Evolutionary conservation across 1,140 invertebrate genomes (phyloP).

Genomic region (Trachelipus rathkii): DNA sequence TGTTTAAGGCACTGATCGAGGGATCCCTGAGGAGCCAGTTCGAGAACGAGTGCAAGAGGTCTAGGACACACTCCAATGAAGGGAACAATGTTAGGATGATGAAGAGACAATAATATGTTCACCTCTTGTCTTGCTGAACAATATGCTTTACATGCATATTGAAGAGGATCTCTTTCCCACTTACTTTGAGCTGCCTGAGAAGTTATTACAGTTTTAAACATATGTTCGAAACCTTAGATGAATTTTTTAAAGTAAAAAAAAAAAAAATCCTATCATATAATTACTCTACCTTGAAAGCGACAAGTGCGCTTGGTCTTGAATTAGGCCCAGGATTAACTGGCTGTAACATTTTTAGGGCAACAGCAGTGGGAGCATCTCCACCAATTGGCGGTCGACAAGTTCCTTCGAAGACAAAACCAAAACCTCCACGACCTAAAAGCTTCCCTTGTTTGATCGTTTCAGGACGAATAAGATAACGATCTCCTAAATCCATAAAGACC

Average conservation of each 20-base stretch:
- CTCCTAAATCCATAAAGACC: constrained; percentile 83
- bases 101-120: constrained; percentile 76
- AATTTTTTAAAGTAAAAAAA: not conserved
- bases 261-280: not conserved
- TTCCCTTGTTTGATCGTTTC: constrained; percentile 73
- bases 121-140: constrained; percentile 90
- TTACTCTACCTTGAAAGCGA: constrained; percentile 68
- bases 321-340: constrained; percentile 81
- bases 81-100: constrained; percentile 87
- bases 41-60: constrained; percentile 85
- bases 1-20: constrained; percentile 74
- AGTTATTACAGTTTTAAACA: not conserved
- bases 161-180: constrained; percentile 84
- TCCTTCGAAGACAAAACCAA: constrained; percentile 92
- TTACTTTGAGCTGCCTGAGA: constrained; percentile 70
- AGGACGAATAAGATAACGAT: constrained; percentile 69
- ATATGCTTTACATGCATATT: constrained; percentile 91
- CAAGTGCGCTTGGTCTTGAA: constrained; percentile 65
- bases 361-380: constrained; percentile 60
- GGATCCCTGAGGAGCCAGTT: constrained; percentile 85
- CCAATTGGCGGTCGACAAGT: constrained; percentile 62
- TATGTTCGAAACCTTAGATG: not conserved
- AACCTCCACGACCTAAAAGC: constrained; percentile 89
- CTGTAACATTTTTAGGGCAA: constrained; percentile 93
- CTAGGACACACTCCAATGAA: constrained; percentile 80